A percentile compares a stretch with the other conserved stretches of the same genome.
Evolutionary conservation across 2,797 vertebrate species (phyloP).

Genomic region (Lophotriccus pileatus): DNA sequence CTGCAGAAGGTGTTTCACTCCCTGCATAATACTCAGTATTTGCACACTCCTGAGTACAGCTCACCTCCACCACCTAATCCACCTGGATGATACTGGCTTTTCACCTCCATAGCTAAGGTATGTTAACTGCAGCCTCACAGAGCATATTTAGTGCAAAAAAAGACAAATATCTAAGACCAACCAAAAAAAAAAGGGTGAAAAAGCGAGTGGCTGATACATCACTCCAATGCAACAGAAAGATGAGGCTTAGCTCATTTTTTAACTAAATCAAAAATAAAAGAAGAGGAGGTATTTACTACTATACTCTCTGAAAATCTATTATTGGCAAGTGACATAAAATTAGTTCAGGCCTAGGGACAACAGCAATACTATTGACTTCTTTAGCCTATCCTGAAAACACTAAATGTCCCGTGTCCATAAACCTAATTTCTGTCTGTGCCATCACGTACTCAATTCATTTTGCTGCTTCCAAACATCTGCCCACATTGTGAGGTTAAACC

Average conservation of each 20-base stretch:
- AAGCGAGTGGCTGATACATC: background rate
- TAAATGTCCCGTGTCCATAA: background rate
- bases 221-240: background rate
- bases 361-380: background rate
- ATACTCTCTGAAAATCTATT: background rate
- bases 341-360: background rate
- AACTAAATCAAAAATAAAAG: background rate
- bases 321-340: background rate
- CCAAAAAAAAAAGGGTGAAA: background rate
- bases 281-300: background rate
- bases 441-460: background rate
- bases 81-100: background rate
- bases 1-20: background rate
- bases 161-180: background rate
- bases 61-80: background rate
- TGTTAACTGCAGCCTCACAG: background rate
- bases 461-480: background rate
- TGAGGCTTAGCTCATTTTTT: background rate
- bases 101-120: background rate
- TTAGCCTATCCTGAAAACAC: background rate
- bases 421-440: background rate
- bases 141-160: background rate
- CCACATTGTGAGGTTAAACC: background rate
- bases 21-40: background rate
- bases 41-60: accelerated